Evolutionary conservation across 2,797 vertebrate species (phyloP).

Genomic region (Aratinga solstitialis): DNA sequence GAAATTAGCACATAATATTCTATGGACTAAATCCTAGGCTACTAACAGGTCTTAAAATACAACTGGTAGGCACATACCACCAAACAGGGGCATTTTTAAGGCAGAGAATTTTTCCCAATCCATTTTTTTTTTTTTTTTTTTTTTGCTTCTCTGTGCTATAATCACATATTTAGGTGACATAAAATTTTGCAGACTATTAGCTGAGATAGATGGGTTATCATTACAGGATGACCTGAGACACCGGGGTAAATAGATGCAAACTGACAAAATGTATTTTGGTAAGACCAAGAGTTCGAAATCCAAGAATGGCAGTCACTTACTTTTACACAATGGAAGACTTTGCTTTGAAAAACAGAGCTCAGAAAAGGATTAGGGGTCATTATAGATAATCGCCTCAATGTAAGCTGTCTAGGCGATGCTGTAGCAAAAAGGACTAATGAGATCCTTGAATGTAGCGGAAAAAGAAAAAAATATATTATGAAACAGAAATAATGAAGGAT

Average conservation of each 20-base stretch:
- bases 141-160: neutral
- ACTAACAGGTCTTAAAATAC: neutral
- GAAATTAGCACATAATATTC: neutral
- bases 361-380: conserved; percentile 50
- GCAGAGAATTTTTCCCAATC: neutral
- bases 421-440: conserved; percentile 49
- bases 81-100: neutral
- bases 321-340: neutral
- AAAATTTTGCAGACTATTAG: neutral
- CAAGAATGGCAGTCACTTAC: neutral
- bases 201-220: neutral
- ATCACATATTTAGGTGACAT: neutral
- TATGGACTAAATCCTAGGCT: neutral
- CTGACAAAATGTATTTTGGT: neutral
- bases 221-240: neutral
- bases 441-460: neutral
- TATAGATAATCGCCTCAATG: conserved; percentile 52
- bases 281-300: neutral
- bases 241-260: neutral
- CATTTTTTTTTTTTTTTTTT: neutral
- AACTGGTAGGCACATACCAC: neutral
- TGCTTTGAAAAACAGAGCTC: conserved; percentile 44
- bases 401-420: conserved; percentile 61
- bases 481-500: conserved; percentile 42
- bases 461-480: neutral